Base-by-base conservation (phyloP, 2,888 invertebrate species). In the Pseudoips prasinana region DNA sequence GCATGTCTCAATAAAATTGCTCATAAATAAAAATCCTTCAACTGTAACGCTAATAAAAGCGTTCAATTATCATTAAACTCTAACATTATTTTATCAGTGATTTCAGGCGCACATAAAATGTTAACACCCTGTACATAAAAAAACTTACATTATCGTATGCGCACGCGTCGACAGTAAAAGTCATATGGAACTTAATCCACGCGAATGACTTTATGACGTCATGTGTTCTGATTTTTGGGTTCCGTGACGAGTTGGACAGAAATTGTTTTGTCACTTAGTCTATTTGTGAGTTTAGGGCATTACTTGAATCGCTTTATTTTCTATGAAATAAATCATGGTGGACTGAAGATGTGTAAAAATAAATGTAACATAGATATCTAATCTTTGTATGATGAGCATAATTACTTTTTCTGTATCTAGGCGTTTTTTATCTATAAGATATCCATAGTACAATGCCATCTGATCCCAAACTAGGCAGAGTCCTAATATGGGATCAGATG, bases 51-150 rank as follows among this genome's bases (percentile, higher is more conserved):
- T 25, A 58, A 64, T 59, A 76, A 77, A 77, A 67, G 53, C 53
- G 56, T 42, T 59, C 75, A 83, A 81, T 85, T 76, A 80, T 65
- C 72, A 73, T 73, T 82, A 77, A 84, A 79, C 65, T 56, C n/a
- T 59, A 63, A 70, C 76, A 70, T 82, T 70, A 61, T 70, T 78
- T 78, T 79, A 78, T 76, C 76, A 68, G 63, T 45, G 53, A 59
- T 64, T 62, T 58, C 51, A 59, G 46, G 31, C 53, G 58, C 37
- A 64, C 70, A 64, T 82, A 73, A 83, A 81, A 62, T 48, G 55
- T 67, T 49, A 62, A 74, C 68, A 64, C 54, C 62, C 65, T 63
- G 63, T 61, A 59, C 58, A 60, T 71, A 64, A 70, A 64, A 58
- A n/a, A 52, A 57, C 56, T 57, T 66, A 14, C 59, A 64, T 69